Evolutionary conservation across 2,113 vertebrate species (phyloP).

Genomic region (Oncorhynchus tshawytscha): DNA sequence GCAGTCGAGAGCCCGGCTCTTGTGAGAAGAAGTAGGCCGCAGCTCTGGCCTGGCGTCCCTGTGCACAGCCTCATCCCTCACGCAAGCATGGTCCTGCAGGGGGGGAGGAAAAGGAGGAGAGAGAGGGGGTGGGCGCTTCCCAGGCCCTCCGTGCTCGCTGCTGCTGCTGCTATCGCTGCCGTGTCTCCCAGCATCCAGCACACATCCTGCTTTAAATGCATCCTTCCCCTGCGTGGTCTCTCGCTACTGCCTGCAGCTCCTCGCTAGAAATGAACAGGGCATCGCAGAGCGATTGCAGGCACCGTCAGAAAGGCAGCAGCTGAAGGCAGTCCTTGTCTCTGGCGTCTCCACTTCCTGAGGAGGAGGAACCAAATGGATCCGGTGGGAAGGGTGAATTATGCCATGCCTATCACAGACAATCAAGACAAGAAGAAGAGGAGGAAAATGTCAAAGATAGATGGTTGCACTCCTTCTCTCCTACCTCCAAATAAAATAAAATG

Average conservation of each 20-base stretch:
- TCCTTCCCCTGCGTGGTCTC: slow-evolving; percentile 56
- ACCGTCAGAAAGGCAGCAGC: slow-evolving; percentile 49
- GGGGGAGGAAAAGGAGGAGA: slow-evolving; percentile 88
- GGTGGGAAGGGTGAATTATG: slow-evolving; percentile 68
- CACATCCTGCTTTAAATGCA: slow-evolving; percentile 69
- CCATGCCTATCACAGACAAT: slow-evolving; percentile 67
- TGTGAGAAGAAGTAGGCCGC: slow-evolving; percentile 93
- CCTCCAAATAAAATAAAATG: slow-evolving; percentile 43
- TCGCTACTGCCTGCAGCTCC: slow-evolving; percentile 65
- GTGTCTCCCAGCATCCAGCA: slow-evolving; percentile 74
- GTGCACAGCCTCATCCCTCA: slow-evolving; percentile 99
- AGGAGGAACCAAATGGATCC: slow-evolving; percentile 64
- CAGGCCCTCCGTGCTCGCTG: slow-evolving; percentile 66
- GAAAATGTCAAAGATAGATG: slow-evolving; percentile 26
- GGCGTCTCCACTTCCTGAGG: slow-evolving; percentile 58
- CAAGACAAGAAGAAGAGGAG: slow-evolving; percentile 11
- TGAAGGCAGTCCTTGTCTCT: slow-evolving; percentile 53
- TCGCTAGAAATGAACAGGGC: slow-evolving; percentile 65
- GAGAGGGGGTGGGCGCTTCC: slow-evolving; percentile 71
- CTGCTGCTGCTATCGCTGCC: slow-evolving; percentile 56
- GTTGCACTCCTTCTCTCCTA: slow-evolving; percentile 62
- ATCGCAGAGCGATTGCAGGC: slow-evolving; percentile 65
- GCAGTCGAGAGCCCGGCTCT: slow-evolving; percentile 93
- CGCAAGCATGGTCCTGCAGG: slow-evolving; percentile 96
- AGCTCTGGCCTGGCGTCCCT: slow-evolving; percentile 96